These are phyloP conservation scores for Dendroctonus ponderosae DNA, from an alignment of 1,140 invertebrate genomes.

Conservation along the genomic window DNA sequence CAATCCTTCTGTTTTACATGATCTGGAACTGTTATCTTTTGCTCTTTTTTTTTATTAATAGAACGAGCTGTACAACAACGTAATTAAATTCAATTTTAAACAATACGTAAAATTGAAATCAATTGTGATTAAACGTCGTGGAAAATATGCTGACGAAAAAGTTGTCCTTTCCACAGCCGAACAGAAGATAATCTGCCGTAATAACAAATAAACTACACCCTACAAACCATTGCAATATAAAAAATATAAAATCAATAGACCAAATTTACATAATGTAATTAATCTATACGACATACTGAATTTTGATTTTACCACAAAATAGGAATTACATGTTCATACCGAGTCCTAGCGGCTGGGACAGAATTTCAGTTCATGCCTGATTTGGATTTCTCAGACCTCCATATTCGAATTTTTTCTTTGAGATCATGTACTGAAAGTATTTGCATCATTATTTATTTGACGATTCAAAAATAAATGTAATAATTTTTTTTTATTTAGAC, in stretches of 20 bases:
- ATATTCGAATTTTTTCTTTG: slow-evolving; percentile 45
- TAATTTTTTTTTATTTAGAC: neutral
- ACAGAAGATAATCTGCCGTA: too few species aligned
- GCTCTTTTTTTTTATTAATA: too few species aligned
- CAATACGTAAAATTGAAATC: too few species aligned
- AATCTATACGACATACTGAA: slow-evolving; percentile 16
- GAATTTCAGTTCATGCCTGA: slow-evolving; percentile 19
- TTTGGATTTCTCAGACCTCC: slow-evolving; percentile 44
- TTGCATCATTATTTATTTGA: neutral
- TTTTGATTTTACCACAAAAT: slow-evolving; percentile 17
- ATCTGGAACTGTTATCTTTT: too few species aligned
- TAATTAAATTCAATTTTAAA: too few species aligned
- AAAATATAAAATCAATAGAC: slow-evolving; percentile 14
- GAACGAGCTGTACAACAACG: too few species aligned
- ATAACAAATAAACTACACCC: slow-evolving; percentile 1
- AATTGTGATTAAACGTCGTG: too few species aligned
- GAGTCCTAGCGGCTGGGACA: neutral
- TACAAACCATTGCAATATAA: slow-evolving; percentile 14
- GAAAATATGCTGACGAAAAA: too few species aligned
- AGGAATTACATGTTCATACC: slow-evolving; percentile 10
- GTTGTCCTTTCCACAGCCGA: too few species aligned
- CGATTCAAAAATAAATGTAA: neutral
- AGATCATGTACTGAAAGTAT: slow-evolving; percentile 43
- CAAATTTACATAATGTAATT: slow-evolving; percentile 15
- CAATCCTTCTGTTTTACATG: too few species aligned